Percentiles rank a stretch among this genome's conserved stretches.
Evolutionary conservation across 2,113 vertebrate genomes (phyloP).

Genomic region (Grus americana): DNA sequence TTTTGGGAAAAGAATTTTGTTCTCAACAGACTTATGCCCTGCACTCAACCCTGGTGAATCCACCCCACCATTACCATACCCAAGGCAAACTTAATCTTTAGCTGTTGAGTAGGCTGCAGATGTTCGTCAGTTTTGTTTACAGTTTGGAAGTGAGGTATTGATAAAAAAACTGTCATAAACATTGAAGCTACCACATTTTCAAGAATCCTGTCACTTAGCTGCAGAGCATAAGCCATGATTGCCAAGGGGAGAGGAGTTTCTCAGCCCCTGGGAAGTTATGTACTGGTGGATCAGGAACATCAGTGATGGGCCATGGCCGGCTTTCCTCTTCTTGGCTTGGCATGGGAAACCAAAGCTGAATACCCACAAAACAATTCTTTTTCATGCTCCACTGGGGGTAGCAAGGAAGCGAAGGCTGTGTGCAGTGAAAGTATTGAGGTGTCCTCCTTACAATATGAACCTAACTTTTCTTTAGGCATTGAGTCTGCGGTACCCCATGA

Average conservation of each 20-base stretch:
- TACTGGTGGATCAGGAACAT: not conserved
- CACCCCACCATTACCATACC: rapidly evolving
- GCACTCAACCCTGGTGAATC: not conserved
- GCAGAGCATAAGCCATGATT: not conserved
- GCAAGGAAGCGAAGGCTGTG: not conserved
- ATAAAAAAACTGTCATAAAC: not conserved
- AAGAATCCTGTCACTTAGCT: not conserved
- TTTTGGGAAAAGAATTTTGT: not conserved
- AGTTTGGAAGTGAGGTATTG: not conserved
- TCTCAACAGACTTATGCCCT: not conserved
- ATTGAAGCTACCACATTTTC: not conserved
- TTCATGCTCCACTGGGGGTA: not conserved
- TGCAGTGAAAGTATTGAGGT: not conserved
- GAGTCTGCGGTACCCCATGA: rapidly evolving
- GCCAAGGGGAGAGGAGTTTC: not conserved
- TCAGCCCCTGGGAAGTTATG: too few relatives aligned
- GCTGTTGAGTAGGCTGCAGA: not conserved
- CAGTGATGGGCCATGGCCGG: rapidly evolving
- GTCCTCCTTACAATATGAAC: not conserved
- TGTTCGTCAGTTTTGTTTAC: not conserved
- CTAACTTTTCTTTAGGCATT: not conserved
- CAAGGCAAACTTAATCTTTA: not conserved
- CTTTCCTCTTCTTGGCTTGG: not conserved
- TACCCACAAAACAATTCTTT: not conserved
- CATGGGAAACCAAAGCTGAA: not conserved